Base-by-base conservation (phyloP, 2,113 vertebrate genomes). In the Petrocephalus microphthalmus region DNA sequence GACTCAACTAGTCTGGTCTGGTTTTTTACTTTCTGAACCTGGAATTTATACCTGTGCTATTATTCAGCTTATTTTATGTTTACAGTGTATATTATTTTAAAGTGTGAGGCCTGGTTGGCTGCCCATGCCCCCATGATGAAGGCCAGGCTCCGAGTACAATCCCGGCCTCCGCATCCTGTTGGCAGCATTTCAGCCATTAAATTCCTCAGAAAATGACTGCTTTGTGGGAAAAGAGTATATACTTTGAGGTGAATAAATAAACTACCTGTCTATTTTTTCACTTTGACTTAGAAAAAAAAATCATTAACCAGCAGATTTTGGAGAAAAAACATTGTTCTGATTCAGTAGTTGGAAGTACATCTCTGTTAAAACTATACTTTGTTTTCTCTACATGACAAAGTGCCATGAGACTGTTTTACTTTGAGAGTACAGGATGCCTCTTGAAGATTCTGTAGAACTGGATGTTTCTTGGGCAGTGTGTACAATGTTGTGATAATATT, bases 231-330 rank as follows among this genome's bases (percentile, higher is more conserved):
- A 0, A 6, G 45, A 52, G 10, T 20, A 25, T 84, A 52, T 78
- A 78, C n/a, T 84, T 84, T 52, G 49, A 84, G 47, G 22, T 84
- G 82, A 84, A 52, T 84, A 84, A 84, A 52, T 84, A 84, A 84
- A 84, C 47, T 52, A 52, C 42, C 47, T 52, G 45, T 52, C 22
- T 84, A 17, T 78, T 78, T 78, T 78, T 78, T 78, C 15, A 78
- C 71, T 84, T 49, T 2, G 22, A 51, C 82, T 84, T 33, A 13
- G 15, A 7, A 67, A 45, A 67, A 82, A 45, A 22, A 13, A 22
- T 47, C 82, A 84, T 84, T 84, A 84, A 84, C 82, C 45, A 5
- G 22, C 45, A 84, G 82, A 84, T n/a, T 52, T 25, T 22, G 51
- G 47, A 52, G 6, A 51, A 84, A 84, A 67, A 67, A 78, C 29